phyloP scores from a whole-genome alignment of 2,113 vertebrate genomes.

The Melanotaenia duboulayi region DNA sequence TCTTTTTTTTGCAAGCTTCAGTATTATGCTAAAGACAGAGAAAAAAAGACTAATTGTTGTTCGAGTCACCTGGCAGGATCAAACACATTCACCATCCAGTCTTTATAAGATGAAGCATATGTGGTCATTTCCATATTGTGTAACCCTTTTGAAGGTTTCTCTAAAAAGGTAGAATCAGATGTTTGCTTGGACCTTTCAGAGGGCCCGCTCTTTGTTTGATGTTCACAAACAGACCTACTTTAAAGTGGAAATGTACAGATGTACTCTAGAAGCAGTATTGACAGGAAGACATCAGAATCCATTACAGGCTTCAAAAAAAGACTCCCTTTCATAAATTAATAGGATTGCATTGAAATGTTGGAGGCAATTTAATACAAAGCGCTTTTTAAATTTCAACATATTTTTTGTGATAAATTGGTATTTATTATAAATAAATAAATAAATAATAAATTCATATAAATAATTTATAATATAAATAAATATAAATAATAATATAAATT shows the following conservation, averaged over 20 bases:
- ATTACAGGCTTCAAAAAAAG: slow-evolving; percentile 53
- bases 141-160: slow-evolving; percentile 65
- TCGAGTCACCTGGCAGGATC: slow-evolving; percentile 49
- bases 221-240: slow-evolving; percentile 59
- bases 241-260: slow-evolving; percentile 77
- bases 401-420: not conserved
- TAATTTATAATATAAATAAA: no score
- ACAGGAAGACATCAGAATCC: slow-evolving; percentile 30
- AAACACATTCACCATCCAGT: slow-evolving; percentile 46
- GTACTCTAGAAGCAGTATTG: slow-evolving; percentile 33
- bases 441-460: no score
- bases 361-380: not conserved
- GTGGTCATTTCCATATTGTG: slow-evolving; percentile 66
- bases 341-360: not conserved
- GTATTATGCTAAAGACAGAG: not conserved
- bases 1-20: not conserved
- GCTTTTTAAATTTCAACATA: not conserved
- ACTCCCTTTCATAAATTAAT: slow-evolving; percentile 18
- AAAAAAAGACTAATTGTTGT: not conserved
- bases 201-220: slow-evolving; percentile 61
- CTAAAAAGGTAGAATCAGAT: slow-evolving; percentile 49
- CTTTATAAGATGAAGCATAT: slow-evolving; percentile 63
- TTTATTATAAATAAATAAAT: no score
- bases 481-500: no score
- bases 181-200: slow-evolving; percentile 61